These are phyloP conservation scores for Odontothrips loti DNA, from an alignment of 2,888 invertebrate species.

Conservation along the genomic window DNA sequence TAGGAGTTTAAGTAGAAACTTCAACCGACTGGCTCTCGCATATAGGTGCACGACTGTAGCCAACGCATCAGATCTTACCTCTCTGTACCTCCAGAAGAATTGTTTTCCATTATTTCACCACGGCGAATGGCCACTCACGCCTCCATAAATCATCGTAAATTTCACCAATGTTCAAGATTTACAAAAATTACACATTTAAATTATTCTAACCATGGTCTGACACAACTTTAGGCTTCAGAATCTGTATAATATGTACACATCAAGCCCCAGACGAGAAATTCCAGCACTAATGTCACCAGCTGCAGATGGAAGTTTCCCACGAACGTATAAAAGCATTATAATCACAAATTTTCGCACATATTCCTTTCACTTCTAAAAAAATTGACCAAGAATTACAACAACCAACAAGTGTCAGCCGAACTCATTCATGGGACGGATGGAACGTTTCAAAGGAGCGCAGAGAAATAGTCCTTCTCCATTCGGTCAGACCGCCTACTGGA, in stretches of 20 bases:
- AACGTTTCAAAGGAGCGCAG: background rate
- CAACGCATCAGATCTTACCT: constrained; percentile 7
- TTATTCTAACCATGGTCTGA: background rate
- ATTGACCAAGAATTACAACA: background rate
- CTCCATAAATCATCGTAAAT: background rate
- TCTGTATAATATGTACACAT: background rate
- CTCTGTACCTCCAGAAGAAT: constrained; percentile 4
- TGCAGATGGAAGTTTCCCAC: background rate
- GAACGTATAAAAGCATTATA: background rate
- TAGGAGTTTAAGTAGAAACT: too few species aligned
- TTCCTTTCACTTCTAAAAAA: background rate
- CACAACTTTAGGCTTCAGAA: constrained; percentile 15
- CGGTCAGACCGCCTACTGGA: too few species aligned
- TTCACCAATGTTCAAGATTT: background rate
- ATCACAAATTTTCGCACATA: background rate
- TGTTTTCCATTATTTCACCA: constrained; percentile 11
- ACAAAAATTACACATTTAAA: background rate
- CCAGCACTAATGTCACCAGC: background rate
- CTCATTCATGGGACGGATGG: constrained; percentile 11
- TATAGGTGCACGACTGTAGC: background rate
- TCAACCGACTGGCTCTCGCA: too few species aligned
- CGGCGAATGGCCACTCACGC: background rate
- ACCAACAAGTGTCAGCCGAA: constrained; percentile 22
- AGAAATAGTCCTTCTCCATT: background rate
- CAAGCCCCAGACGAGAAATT: background rate